phyloP scores from a whole-genome alignment of 1,140 invertebrate species.

The Meloidogyne exigua region DNA sequence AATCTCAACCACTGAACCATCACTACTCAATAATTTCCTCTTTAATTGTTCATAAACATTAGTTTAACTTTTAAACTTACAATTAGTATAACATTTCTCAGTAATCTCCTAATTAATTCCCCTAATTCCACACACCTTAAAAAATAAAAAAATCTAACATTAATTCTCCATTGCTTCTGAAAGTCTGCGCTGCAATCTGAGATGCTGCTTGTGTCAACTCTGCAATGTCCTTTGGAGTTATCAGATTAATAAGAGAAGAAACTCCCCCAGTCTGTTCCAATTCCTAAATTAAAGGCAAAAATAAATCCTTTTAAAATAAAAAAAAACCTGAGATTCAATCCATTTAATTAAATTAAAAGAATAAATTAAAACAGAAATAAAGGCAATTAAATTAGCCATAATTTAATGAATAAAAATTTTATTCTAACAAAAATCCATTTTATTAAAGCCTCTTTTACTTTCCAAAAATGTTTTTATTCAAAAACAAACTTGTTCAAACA shows the following conservation, averaged over 20 bases:
- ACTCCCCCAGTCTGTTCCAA: neutral
- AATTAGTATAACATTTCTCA: no score
- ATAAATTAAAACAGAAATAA: neutral
- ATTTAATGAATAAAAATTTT: neutral
- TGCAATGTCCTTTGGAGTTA: constrained; percentile 47
- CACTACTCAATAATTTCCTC: no score
- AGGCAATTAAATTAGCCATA: neutral
- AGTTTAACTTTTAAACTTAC: no score
- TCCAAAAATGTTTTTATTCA: no score
- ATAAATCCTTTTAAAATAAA: neutral
- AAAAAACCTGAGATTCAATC: neutral
- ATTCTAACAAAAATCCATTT: no score
- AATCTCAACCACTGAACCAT: no score
- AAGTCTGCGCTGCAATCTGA: constrained; percentile 47
- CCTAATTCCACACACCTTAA: no score
- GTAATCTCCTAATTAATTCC: no score
- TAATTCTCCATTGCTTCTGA: constrained; percentile 44
- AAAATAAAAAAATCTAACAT: constrained; percentile 31
- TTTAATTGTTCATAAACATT: no score
- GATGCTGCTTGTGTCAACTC: constrained; percentile 51
- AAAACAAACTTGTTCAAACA: no score
- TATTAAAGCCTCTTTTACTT: no score
- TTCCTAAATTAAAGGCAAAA: neutral
- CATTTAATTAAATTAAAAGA: neutral
- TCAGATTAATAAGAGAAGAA: constrained; percentile 36